phyloP scores from a whole-genome alignment of 2,113 vertebrate genomes.

The Thalassarche chlororhynchos region DNA sequence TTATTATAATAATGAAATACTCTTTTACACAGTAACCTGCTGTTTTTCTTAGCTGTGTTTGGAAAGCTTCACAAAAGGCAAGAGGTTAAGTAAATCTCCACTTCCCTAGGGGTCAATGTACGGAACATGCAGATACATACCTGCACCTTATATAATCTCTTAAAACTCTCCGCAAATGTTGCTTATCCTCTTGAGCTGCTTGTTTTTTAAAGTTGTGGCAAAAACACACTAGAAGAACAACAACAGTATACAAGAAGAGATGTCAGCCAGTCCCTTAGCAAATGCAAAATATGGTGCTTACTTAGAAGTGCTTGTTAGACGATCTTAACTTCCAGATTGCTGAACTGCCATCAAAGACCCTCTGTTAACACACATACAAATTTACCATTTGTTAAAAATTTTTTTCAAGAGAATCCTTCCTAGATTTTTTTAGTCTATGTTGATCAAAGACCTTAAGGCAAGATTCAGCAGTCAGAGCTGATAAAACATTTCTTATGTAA shows the following conservation, averaged over 20 bases:
- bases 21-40: background rate
- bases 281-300: background rate
- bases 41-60: slow-evolving; percentile 44
- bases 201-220: background rate
- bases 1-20: slow-evolving; percentile 21
- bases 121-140: background rate
- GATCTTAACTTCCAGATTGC: background rate
- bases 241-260: background rate
- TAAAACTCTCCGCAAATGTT: background rate
- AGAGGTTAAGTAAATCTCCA: background rate
- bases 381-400: background rate
- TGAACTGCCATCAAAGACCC: background rate
- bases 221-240: background rate
- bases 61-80: background rate
- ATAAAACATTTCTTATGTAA: background rate
- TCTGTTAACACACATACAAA: background rate
- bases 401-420: background rate
- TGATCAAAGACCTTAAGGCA: background rate
- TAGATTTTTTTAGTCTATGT: background rate
- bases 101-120: background rate
- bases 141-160: background rate
- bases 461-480: background rate
- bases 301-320: background rate
- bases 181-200: background rate
- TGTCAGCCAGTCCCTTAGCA: background rate